Evolutionary conservation across 2,888 invertebrate species (phyloP).

Genomic region (Cantharis rustica): DNA sequence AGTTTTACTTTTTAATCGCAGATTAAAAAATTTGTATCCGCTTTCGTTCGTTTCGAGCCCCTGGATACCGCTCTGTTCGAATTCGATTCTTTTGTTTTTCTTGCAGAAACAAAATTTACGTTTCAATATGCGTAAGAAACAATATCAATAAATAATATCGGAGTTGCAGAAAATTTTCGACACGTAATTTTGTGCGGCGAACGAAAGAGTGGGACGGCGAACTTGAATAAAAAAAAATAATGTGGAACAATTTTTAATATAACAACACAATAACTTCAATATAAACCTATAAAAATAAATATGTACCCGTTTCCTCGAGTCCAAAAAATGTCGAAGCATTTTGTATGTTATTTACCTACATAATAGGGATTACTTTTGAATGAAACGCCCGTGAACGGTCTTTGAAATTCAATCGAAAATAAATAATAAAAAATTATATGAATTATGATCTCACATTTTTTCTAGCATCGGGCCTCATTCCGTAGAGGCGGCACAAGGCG

Average conservation of each 20-base stretch:
- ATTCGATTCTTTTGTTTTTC: background rate
- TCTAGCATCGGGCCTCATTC: slow-evolving; percentile 23
- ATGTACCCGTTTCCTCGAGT: slow-evolving; percentile 20
- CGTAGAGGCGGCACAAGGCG: slow-evolving; percentile 24
- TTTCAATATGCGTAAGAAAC: slow-evolving; percentile 24
- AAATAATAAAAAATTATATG: slow-evolving; percentile 41
- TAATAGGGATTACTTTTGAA: slow-evolving; percentile 15
- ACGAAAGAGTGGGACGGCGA: background rate
- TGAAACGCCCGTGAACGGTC: slow-evolving; percentile 18
- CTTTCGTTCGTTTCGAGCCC: background rate
- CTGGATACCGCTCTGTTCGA: background rate
- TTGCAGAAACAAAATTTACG: slow-evolving; percentile 14
- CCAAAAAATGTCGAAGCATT: background rate
- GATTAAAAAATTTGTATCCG: background rate
- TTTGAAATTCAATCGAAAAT: slow-evolving; percentile 41
- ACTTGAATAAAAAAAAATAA: background rate
- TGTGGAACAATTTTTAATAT: slow-evolving; percentile 36
- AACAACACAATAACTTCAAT: slow-evolving; percentile 40
- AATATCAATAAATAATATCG: slow-evolving; percentile 35
- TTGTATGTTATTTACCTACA: background rate
- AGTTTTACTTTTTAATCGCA: background rate
- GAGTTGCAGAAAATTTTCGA: background rate
- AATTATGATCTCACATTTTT: slow-evolving; percentile 42
- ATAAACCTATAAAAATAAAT: slow-evolving; percentile 39
- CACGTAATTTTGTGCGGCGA: slow-evolving; percentile 15